Base-by-base conservation (phyloP, 2,797 vertebrate species). In the Leptatherina wallacei region DNA sequence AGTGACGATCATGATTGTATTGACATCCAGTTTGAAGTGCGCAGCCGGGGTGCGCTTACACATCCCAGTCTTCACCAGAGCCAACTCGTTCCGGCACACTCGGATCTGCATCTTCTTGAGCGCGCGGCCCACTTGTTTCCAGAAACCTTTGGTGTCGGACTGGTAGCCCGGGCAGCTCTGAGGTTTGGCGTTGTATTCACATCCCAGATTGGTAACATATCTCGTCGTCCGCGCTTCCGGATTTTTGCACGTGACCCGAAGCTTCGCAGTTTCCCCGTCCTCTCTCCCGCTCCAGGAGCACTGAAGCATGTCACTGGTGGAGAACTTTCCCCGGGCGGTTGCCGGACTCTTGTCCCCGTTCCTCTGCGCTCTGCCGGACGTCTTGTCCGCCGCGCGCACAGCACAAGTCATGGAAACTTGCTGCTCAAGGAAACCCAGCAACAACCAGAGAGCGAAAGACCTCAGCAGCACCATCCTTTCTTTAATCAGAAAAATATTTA, bases 41-140 rank as follows among this genome's bases (percentile, higher is more conserved):
- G 96, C 93, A 0, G 90, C 93, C 40, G 95, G 93, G 4, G 94
- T 95, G 82, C 91, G 92, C 77, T 90, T 95, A 40, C 97, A 99
- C 65, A 95, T 69, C 30, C 82, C 92, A 16, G 95, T 87, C 83
- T 87, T 96, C 13, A 98, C 76, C 36, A 93, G n/a, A 2, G 82
- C 87, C 75, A 88, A 88, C 0, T 84, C 47, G 8, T 97, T 93
- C 6, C 7, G 30, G 70, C 97, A 99, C 71, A 96, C 81, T 44
- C 76, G 83, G 22, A 78, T 88, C 27, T 95, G 92, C 63, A 95
- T 89, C 42, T 83, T 94, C 59, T 88, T 95, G 3, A 99, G 73
- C 0, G 88, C 90, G 27, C 95, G 90, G 1, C 81, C 71, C 56
- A 98, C 88, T 82, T 98, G 96, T 54, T 94, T 97, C 96, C 97